These are phyloP conservation scores for Perizoma affinitatum DNA, from an alignment of 2,888 invertebrate genomes.

Conservation along the genomic window DNA sequence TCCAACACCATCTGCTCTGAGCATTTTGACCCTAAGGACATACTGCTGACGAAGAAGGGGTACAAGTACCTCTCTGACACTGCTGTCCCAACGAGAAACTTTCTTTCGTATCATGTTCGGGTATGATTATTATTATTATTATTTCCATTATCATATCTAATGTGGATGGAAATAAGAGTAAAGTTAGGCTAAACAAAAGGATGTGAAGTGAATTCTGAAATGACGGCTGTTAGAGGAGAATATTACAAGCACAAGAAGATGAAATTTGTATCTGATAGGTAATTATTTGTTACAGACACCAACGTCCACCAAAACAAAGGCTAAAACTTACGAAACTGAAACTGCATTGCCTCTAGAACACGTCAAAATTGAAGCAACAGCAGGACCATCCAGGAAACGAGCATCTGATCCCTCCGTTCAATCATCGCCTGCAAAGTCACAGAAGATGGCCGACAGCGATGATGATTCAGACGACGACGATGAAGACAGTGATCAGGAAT, in stretches of 20 bases:
- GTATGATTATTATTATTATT: not conserved
- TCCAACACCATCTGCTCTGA: conserved; percentile 21
- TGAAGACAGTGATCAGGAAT: conserved; percentile 1
- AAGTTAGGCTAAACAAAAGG: too few species aligned
- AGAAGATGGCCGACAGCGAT: conserved; percentile 1
- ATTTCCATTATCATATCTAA: too few species aligned
- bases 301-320: conserved; percentile 1
- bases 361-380: conserved; percentile 8
- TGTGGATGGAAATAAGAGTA: too few species aligned
- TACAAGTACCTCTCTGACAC: conserved; percentile 13
- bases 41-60: conserved; percentile 16
- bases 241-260: too few species aligned
- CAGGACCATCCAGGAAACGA: conserved; percentile 18
- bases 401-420: not conserved
- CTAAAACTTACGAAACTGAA: conserved; percentile 7
- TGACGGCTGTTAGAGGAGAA: too few species aligned
- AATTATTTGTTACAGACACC: conserved; percentile 15
- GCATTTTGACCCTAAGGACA: conserved; percentile 15
- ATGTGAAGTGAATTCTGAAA: too few species aligned
- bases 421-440: not conserved
- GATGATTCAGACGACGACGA: conserved; percentile 3
- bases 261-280: not conserved
- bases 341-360: conserved; percentile 1
- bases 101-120: conserved; percentile 16
- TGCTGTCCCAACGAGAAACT: conserved; percentile 20